phyloP scores from a whole-genome alignment of 2,888 invertebrate genomes.

The Seladonia tumulorum region DNA sequence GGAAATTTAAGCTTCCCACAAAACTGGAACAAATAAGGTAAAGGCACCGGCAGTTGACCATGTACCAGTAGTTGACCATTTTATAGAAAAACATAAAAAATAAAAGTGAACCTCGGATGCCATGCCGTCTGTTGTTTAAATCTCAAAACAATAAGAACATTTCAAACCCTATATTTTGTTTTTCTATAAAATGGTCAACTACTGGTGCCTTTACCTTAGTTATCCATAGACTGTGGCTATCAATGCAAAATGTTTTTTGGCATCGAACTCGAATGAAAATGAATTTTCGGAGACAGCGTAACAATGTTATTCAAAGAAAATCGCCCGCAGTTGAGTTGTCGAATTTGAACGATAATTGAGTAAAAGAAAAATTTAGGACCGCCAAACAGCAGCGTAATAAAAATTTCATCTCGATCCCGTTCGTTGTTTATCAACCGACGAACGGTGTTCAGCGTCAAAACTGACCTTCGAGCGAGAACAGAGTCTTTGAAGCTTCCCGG shows the following conservation, averaged over 20 bases:
- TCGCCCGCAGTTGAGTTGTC: no score
- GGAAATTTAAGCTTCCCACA: neutral
- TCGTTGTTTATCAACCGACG: conserved; percentile 18
- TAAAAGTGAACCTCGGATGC: no score
- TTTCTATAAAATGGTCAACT: no score
- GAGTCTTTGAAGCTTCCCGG: neutral
- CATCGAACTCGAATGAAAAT: neutral
- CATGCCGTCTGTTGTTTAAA: no score
- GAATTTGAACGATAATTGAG: neutral
- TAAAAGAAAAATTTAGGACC: no score
- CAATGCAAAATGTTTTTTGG: neutral
- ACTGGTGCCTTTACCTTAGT: no score
- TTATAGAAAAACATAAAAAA: no score
- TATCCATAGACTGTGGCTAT: neutral
- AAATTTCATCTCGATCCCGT: neutral
- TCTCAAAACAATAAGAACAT: no score
- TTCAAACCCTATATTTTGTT: no score
- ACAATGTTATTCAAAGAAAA: neutral
- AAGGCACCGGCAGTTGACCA: no score
- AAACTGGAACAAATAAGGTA: neutral
- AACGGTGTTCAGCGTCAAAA: conserved; percentile 10
- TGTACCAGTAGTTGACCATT: no score
- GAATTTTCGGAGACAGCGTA: neutral
- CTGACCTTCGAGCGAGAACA: conserved; percentile 17
- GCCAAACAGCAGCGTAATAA: neutral